Evolutionary conservation across 1,140 invertebrate species (phyloP).

Genomic region (Gerris buenoi): DNA sequence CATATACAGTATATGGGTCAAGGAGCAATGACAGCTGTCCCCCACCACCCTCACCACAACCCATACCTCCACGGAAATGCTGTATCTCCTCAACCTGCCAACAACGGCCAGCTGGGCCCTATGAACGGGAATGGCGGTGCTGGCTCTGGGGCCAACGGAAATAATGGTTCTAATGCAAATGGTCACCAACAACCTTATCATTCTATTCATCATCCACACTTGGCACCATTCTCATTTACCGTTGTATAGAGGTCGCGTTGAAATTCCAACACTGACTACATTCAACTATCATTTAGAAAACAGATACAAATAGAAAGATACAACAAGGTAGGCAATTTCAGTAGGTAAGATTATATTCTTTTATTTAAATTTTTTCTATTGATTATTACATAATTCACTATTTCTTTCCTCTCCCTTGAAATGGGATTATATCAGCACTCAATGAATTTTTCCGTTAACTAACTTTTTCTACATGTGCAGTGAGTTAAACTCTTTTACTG

Average conservation of each 20-base stretch:
- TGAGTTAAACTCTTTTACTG: too few relatives aligned
- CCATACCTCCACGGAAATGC: conserved; percentile 41
- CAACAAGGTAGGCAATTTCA: background rate
- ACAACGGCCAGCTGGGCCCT: conserved; percentile 8
- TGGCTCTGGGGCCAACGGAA: conserved; percentile 22
- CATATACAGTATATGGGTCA: conserved; percentile 43
- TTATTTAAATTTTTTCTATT: background rate
- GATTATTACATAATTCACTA: too few relatives aligned
- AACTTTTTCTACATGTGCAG: too few relatives aligned
- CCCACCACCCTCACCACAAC: conserved; percentile 42
- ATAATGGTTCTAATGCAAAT: conserved; percentile 7
- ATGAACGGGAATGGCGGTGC: conserved; percentile 23
- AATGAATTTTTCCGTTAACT: too few relatives aligned
- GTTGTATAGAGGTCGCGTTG: background rate
- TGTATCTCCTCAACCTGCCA: conserved; percentile 9
- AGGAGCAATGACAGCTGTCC: conserved; percentile 26
- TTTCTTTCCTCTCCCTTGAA: too few relatives aligned
- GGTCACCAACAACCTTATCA: background rate
- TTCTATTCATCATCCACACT: background rate
- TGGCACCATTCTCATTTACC: background rate
- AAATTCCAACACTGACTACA: background rate
- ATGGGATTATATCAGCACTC: too few relatives aligned
- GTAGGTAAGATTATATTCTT: background rate
- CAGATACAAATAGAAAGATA: background rate
- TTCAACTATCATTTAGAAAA: background rate